phyloP scores from a whole-genome alignment of 2,113 vertebrate species.

The Cromileptes altivelis region DNA sequence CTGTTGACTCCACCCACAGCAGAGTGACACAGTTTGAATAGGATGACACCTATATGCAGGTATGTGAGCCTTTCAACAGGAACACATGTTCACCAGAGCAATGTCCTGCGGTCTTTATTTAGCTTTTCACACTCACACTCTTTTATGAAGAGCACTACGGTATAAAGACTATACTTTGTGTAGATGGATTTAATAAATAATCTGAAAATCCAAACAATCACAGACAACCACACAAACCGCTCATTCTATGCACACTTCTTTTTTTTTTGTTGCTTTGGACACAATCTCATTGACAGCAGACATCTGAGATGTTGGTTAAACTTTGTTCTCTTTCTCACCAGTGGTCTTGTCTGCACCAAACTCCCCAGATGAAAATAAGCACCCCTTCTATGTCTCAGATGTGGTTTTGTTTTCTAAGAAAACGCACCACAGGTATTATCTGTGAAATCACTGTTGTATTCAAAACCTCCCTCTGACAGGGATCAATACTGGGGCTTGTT shows the following conservation, averaged over 20 bases:
- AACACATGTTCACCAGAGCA: not conserved
- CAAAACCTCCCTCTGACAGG: not conserved
- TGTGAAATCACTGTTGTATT: constrained; percentile 14
- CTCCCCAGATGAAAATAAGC: not conserved
- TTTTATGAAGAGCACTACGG: too few relatives aligned
- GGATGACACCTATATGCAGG: not conserved
- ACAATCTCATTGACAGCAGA: not conserved
- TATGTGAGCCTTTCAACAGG: not conserved
- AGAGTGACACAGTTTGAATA: not conserved
- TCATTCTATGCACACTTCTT: not conserved
- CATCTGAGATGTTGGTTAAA: not conserved
- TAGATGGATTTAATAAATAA: not conserved
- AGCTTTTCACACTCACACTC: too few relatives aligned
- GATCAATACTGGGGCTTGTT: not conserved
- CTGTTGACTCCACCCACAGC: too few relatives aligned
- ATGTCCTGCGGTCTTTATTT: not conserved
- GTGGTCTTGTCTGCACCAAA: not conserved
- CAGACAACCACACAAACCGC: not conserved
- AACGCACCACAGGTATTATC: constrained; percentile 1
- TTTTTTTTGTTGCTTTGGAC: not conserved
- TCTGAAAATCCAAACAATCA: not conserved
- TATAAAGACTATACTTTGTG: not conserved
- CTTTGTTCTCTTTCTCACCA: not conserved
- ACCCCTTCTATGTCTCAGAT: not conserved
- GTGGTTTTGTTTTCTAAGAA: constrained; percentile 56